Evolutionary conservation across 2,113 vertebrate genomes (phyloP).

Genomic region (Brevimyrus niger): DNA sequence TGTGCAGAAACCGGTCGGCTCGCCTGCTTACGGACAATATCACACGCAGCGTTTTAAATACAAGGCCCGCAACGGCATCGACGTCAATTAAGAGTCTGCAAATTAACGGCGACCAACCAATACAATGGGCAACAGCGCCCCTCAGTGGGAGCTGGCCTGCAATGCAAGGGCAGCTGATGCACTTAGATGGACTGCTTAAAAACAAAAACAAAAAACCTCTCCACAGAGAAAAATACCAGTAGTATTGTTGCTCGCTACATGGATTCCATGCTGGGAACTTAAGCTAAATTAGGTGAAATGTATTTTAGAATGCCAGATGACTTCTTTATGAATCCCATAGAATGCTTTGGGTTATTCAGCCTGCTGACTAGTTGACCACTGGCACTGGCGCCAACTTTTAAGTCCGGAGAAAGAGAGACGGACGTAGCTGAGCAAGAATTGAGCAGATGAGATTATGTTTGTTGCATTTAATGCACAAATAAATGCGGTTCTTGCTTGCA

Average conservation of each 20-base stretch:
- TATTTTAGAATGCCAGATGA: background rate
- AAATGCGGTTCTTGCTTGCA: too few relatives aligned
- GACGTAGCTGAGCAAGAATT: background rate
- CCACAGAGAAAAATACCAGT: background rate
- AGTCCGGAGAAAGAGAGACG: background rate
- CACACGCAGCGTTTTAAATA: background rate
- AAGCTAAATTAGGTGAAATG: background rate
- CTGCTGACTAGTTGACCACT: too few relatives aligned
- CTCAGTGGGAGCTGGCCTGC: background rate
- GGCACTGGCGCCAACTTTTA: too few relatives aligned
- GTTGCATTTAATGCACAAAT: background rate
- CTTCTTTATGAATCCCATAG: background rate
- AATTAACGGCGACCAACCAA: background rate
- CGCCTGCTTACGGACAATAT: background rate
- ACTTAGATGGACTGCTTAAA: background rate
- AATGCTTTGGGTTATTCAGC: background rate
- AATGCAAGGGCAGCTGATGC: background rate
- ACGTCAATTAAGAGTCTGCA: background rate
- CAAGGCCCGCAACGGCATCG: background rate
- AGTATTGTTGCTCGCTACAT: background rate
- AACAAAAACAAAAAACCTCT: background rate
- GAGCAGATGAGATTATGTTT: background rate
- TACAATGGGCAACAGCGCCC: background rate
- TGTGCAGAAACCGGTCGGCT: background rate
- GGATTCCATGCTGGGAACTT: background rate